phyloP scores from a whole-genome alignment of 2,888 invertebrate genomes.

The Lepidocyrtoides sp. region DNA sequence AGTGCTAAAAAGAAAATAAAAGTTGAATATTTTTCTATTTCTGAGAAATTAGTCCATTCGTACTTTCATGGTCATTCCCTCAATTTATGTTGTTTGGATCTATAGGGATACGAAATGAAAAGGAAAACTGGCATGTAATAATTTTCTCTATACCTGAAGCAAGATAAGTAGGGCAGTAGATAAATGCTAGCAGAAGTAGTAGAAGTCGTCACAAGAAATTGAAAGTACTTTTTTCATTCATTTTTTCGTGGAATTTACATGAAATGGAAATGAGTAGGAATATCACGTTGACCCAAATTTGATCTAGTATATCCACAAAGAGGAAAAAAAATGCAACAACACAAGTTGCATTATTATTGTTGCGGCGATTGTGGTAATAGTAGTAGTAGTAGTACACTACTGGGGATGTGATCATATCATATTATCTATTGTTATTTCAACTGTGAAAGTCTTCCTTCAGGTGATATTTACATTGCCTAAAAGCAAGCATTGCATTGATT shows the following conservation, averaged over 20 bases:
- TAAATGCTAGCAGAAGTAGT: neutral
- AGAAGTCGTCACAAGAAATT: too few relatives aligned
- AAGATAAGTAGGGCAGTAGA: slow-evolving; percentile 35
- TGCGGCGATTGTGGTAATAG: neutral
- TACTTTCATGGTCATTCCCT: too few relatives aligned
- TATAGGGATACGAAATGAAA: too few relatives aligned
- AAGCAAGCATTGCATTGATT: slow-evolving; percentile 26
- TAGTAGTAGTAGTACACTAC: too few relatives aligned
- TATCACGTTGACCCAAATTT: slow-evolving; percentile 62
- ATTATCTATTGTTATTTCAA: neutral
- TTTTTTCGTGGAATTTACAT: slow-evolving; percentile 56
- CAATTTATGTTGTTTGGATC: too few relatives aligned
- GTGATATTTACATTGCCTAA: slow-evolving; percentile 17
- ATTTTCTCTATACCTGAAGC: too few relatives aligned
- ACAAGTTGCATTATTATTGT: neutral
- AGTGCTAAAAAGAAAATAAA: too few relatives aligned
- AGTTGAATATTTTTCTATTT: too few relatives aligned
- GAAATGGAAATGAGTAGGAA: slow-evolving; percentile 66
- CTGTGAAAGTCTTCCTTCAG: slow-evolving; percentile 69
- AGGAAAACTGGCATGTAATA: too few relatives aligned
- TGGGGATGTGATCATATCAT: too few relatives aligned
- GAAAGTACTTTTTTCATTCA: slow-evolving; percentile 62
- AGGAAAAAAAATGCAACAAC: slow-evolving; percentile 20
- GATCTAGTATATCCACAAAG: neutral
- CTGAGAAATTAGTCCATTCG: too few relatives aligned